Base-by-base conservation (phyloP, 1,140 invertebrate genomes). In the Cephus cinctus region DNA sequence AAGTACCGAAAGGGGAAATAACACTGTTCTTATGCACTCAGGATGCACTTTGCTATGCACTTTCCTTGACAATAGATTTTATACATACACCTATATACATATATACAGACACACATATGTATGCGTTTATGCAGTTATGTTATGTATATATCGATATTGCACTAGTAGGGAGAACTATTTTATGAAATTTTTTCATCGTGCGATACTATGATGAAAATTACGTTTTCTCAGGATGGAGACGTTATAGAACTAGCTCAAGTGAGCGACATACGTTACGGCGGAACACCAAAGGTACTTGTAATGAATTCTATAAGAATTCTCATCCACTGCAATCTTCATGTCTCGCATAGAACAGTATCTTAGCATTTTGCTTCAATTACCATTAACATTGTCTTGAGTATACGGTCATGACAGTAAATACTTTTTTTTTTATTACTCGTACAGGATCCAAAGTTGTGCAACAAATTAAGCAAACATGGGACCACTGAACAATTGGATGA, bases 181-280 rank as follows among this genome's bases (percentile, higher is more conserved):
- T n/a, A n/a, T n/a, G n/a, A n/a, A n/a, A n/a, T n/a, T n/a, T n/a
- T n/a, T n/a, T n/a, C n/a, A n/a, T n/a, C n/a, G n/a, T n/a, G n/a
- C n/a, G n/a, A n/a, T n/a, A n/a, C n/a, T n/a, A n/a, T n/a, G n/a
- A n/a, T 3, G 32, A 30, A 34, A 12, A 23, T 21, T 19, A 3
- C 6, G 21, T 23, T 38, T 49, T 65, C 82, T 83, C 75, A 97
- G 94, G 95, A 97, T 62, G 95, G 94, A 15, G 94, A 97, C 76
- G 92, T 96, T 18, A 86, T 98, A 59, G 95, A 98, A 71, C 79
- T 97, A 56, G 96, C 94, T 66, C 94, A 97, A 86, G 94, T 98
- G 47, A 96, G 93, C 78, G 95, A 98, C 73, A 91, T 98, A 60
- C 80, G 94, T 69, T 88, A 88, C 32, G 93, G 93, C 20, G 90